Evolutionary conservation across 2,797 vertebrate species (phyloP), one percentile per base, ranked within the genome.

Genomic region (Anniella stebbinsi): DNA sequence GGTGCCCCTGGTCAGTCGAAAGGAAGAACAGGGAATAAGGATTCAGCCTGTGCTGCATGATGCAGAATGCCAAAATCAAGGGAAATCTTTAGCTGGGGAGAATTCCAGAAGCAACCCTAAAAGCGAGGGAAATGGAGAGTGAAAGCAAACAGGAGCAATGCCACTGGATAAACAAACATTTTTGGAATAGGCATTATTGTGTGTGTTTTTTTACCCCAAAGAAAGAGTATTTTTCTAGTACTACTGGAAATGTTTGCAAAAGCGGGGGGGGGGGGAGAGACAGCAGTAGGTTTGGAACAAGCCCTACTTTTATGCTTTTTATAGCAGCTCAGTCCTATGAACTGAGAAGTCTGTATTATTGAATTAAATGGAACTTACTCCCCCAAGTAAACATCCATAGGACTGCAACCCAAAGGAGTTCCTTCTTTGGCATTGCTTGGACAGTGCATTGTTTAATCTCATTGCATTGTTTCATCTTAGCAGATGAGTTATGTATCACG

Each of bases 401-500:
- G 13, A 17, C 41, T 54, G 48, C 15, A 38, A 17, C 28, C 17
- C n/a, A 72, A 17, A 28, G 23, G 15, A 88, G 28, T 78, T 81
- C 21, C 63, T 81, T 38, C 54, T 81, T 21, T 12, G 21, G 33
- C n/a, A 75, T 84, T 76, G 66, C 67, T 63, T 33, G 11, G 75
- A 76, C 33, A 48, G 69, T 28, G 51, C 30, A 9, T 17, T 60
- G 36, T 75, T 73, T 77, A 91, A 96, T 95, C 36, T 89, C 60
- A 63, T 63, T 45, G 60, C 60, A 25, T 21, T 57, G 91, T 63
- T 93, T 0, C 0, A 30, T 78, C 57, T 70, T 93, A 95, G 89
- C 87, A 91, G 88, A 63, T 87, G 23, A 41, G 91, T 95, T 91
- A 88, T 94, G 90, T 84, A 91, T 57, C 69, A 86, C 57, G 38